Percentiles rank a stretch among this genome's conserved stretches.
Conservation (phyloP, 2,113 vertebrate species). For the Crotalus horridus region DNA sequence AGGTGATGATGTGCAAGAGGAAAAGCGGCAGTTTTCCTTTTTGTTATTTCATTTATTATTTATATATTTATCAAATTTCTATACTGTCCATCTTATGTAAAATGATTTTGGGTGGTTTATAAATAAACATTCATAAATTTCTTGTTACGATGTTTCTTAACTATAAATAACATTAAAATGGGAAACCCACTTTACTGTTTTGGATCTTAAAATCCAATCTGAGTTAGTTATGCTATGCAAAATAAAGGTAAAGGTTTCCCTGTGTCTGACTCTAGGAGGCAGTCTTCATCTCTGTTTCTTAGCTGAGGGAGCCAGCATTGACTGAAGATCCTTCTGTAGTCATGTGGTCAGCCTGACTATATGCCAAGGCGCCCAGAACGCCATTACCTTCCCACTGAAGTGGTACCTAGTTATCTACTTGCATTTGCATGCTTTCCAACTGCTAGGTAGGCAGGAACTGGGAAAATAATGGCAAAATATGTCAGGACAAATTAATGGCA, state of each 20-base stretch:
- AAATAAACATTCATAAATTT: not conserved
- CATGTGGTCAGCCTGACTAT: not conserved
- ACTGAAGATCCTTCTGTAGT: not conserved
- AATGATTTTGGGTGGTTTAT: not conserved
- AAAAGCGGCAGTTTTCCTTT: conserved; percentile 46
- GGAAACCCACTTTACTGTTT: conserved; percentile 27
- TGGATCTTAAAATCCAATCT: conserved; percentile 8
- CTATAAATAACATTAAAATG: conserved; percentile 29
- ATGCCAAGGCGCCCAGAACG: not conserved
- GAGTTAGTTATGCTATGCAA: not conserved
- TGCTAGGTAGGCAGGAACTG: not conserved
- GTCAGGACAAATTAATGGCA: not conserved
- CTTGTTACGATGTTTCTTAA: conserved; percentile 39
- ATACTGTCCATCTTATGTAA: not conserved
- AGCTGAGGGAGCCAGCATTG: not conserved
- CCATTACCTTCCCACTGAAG: not conserved
- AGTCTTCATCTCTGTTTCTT: not conserved
- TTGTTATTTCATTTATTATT: not conserved
- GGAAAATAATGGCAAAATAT: not conserved
- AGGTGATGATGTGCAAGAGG: conserved; percentile 23
- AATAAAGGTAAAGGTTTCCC: not conserved
- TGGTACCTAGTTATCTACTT: not conserved
- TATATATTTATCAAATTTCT: not conserved
- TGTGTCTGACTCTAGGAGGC: not conserved
- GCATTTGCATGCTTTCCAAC: not conserved